These are phyloP conservation scores for Lateolabrax maculatus DNA, from an alignment of 2,797 vertebrate species.

Conservation along the genomic window DNA sequence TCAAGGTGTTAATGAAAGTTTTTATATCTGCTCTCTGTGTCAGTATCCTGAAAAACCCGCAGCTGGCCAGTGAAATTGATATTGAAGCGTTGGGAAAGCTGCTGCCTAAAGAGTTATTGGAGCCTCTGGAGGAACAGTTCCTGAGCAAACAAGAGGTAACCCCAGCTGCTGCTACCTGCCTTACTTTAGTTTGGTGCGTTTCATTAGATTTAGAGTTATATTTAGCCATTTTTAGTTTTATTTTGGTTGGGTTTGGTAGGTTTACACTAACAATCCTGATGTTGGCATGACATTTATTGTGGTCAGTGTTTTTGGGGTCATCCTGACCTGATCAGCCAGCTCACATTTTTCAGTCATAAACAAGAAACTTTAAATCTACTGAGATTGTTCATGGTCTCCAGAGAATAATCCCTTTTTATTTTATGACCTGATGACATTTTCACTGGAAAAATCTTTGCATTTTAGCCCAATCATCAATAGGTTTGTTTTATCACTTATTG, in stretches of 20 bases:
- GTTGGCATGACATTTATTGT: not conserved
- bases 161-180: not conserved
- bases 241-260: not conserved
- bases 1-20: not conserved
- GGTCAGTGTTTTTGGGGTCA: accelerated
- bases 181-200: accelerated
- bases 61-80: slow-evolving; percentile 81
- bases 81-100: slow-evolving; percentile 83
- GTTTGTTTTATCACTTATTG: not conserved
- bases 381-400: not conserved
- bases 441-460: too few relatives aligned
- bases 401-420: not conserved
- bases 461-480: not conserved
- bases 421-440: too few relatives aligned
- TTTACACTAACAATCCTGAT: not conserved
- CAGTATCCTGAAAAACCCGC: slow-evolving; percentile 86
- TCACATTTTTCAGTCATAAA: not conserved
- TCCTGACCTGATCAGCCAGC: too few relatives aligned
- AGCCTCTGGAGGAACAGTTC: slow-evolving; percentile 85
- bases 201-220: not conserved
- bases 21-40: slow-evolving; percentile 30
- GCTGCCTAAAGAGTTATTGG: slow-evolving; percentile 80
- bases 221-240: not conserved
- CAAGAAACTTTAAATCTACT: not conserved
- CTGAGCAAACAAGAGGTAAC: slow-evolving; percentile 84